Evolutionary conservation across 2,888 invertebrate genomes (phyloP), one percentile per base, ranked within the genome.

Genomic region (Pachydiplax longipennis): DNA sequence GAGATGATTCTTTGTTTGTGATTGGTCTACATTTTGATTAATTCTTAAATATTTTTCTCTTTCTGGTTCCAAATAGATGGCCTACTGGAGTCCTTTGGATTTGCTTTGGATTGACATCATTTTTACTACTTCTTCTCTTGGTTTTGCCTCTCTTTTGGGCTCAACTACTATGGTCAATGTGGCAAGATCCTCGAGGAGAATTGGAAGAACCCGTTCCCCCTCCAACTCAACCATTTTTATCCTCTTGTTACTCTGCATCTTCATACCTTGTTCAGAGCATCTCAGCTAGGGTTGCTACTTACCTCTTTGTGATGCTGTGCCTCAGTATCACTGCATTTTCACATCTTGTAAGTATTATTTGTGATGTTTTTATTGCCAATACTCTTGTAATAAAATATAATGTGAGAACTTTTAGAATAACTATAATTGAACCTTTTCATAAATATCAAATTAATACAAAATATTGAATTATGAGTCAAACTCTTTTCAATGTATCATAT

Each of bases 91-190:
- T 87, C 18, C n/a, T 87, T 81, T 95, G 95, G 94, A 93, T 94
- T 25, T 94, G 95, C 2, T 94, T 95, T 91, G 93, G 93, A 25
- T 92, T 94, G 1, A 93, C 95, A 6, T 93, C 94, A 87, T 87
- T 87, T 87, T 12, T 65, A 0, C 92, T 94, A 48, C 92, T 96
- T n/a, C 93, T 96, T 92, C 94, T 96, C 0, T 92, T 96, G 0
- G 94, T 97, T 92, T 94, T 97, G 91, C 96, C 97, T 0, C 93
- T 97, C 12, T 96, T 96, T 0, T 98, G 98, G 98, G 96, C 96
- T 91, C 96, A 97, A 92, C 96, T 96, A 92, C 92, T 96, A 0
- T 97, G 97, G 97, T 95, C 95, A 91, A 94, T 94, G 81, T 93
- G 93, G 91, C 94, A 94, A 91, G 94, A 94, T 92, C 94, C 94